These are phyloP conservation scores for Axea sp. DNA, from an alignment of 2,888 invertebrate genomes.

Conservation along the genomic window DNA sequence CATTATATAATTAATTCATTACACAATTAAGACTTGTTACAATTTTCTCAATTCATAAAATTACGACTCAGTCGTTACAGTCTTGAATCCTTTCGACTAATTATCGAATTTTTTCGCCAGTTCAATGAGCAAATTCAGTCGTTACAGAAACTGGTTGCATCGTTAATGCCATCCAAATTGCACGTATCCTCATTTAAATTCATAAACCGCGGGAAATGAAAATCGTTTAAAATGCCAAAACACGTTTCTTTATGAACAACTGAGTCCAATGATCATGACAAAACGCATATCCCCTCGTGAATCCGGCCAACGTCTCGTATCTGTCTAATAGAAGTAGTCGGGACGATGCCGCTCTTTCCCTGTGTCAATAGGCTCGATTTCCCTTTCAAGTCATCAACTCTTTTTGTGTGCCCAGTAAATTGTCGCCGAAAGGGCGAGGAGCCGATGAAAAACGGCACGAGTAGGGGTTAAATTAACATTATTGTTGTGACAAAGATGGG, in stretches of 20 bases:
- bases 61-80: too few relatives aligned
- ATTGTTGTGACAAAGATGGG: conserved; percentile 78
- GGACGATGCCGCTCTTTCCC: conserved; percentile 49
- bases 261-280: conserved; percentile 31
- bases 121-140: too few relatives aligned
- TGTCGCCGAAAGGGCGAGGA: conserved; percentile 72
- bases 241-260: conserved; percentile 33
- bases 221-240: conserved; percentile 11
- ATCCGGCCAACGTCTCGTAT: conserved; percentile 45
- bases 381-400: conserved; percentile 80
- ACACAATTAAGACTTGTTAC: too few relatives aligned
- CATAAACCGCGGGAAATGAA: conserved; percentile 6
- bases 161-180: too few relatives aligned
- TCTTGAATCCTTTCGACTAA: too few relatives aligned
- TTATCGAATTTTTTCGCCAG: too few relatives aligned
- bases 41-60: too few relatives aligned
- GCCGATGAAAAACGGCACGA: conserved; percentile 58
- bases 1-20: too few relatives aligned
- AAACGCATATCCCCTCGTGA: conserved; percentile 23
- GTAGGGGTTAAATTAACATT: conserved; percentile 78
- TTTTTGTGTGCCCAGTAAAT: conserved; percentile 79
- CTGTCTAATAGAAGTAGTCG: conserved; percentile 54
- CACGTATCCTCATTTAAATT: neutral
- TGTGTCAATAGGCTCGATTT: conserved; percentile 80
- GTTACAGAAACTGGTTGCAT: too few relatives aligned